A percentile compares a stretch with the other conserved stretches of the same genome.
Evolutionary conservation across 1,140 invertebrate genomes (phyloP).

Genomic region (Drosophila pseudoobscura): DNA sequence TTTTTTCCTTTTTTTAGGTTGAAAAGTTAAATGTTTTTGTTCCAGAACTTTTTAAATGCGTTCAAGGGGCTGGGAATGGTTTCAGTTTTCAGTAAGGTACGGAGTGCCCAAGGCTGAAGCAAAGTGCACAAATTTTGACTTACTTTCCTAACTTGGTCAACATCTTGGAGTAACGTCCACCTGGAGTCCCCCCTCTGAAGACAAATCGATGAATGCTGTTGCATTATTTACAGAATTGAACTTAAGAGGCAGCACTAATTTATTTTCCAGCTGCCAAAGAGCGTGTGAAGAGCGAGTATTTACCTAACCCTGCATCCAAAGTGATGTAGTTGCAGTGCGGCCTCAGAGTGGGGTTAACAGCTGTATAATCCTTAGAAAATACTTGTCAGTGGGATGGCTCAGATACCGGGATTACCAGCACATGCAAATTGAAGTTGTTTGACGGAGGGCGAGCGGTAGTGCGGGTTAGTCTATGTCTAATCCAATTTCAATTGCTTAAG

Average conservation of each 20-base stretch:
- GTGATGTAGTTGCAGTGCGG: too few relatives aligned
- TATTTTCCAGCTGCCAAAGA: too few relatives aligned
- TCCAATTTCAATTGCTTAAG: slow-evolving; percentile 71
- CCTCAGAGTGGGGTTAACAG: neutral
- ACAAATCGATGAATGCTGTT: too few relatives aligned
- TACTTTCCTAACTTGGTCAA: slow-evolving; percentile 23
- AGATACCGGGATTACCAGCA: slow-evolving; percentile 45
- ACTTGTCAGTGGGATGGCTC: slow-evolving; percentile 46
- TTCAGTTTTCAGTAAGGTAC: neutral
- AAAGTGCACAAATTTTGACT: slow-evolving; percentile 17
- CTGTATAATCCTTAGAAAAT: slow-evolving; percentile 33
- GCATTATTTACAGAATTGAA: too few relatives aligned
- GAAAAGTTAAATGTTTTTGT: slow-evolving; percentile 33
- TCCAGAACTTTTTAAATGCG: slow-evolving; percentile 38
- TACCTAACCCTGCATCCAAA: too few relatives aligned
- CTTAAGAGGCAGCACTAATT: too few relatives aligned
- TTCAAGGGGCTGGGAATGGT: slow-evolving; percentile 13
- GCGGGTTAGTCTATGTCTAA: slow-evolving; percentile 36
- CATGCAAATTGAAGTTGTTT: slow-evolving; percentile 47
- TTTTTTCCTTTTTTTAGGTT: slow-evolving; percentile 15
- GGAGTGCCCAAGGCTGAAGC: slow-evolving; percentile 15
- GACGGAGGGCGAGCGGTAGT: neutral
- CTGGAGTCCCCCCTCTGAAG: too few relatives aligned
- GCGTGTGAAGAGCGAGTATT: too few relatives aligned
- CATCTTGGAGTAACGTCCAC: slow-evolving; percentile 6